Conservation (phyloP, 2,797 vertebrate species). For the Acridotheres tristis region DNA sequence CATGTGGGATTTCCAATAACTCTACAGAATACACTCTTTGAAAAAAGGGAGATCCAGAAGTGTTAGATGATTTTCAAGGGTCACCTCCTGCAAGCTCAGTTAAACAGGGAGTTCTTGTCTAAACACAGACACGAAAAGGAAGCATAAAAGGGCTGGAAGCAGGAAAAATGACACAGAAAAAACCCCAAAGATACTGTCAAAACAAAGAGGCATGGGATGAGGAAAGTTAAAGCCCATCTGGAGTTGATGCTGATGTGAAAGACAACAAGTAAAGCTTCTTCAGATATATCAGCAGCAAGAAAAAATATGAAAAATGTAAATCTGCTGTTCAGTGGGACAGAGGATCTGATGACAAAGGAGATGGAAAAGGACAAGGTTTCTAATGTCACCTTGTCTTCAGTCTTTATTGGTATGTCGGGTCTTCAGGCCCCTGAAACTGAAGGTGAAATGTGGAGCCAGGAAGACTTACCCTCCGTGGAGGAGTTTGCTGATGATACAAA, state of each 20-base stretch:
- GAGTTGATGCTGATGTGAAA: not conserved
- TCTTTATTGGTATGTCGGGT: not conserved
- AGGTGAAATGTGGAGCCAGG: not conserved
- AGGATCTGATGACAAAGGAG: not conserved
- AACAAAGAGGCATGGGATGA: not conserved
- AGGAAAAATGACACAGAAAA: not conserved
- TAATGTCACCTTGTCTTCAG: not conserved
- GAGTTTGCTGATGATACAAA: not conserved
- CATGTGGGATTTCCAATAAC: not conserved
- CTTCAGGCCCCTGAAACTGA: not conserved
- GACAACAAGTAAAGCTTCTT: not conserved
- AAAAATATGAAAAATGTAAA: not conserved
- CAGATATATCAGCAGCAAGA: not conserved
- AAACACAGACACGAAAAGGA: not conserved
- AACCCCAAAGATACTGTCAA: not conserved
- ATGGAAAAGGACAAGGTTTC: not conserved
- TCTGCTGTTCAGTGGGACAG: not conserved
- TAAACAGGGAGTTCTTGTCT: not conserved
- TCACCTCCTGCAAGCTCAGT: not conserved
- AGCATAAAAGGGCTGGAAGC: not conserved
- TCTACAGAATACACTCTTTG: not conserved
- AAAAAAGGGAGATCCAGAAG: not conserved
- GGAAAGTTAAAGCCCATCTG: not conserved
- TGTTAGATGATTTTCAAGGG: not conserved
- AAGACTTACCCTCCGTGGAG: not conserved